These are phyloP conservation scores for Allophyes oxyacanthae DNA, from an alignment of 2,888 invertebrate genomes.

Conservation along the genomic window DNA sequence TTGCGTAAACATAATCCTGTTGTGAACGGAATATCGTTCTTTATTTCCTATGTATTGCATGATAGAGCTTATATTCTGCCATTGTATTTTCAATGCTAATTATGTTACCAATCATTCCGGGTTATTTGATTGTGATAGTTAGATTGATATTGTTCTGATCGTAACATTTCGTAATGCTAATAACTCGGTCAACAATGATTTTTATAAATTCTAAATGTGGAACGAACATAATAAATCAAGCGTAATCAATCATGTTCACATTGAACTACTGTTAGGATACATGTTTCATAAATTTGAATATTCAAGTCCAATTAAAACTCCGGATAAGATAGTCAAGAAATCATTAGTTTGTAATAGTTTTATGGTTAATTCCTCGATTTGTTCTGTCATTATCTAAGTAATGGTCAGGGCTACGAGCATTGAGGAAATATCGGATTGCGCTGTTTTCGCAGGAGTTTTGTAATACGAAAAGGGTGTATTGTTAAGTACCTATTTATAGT, in stretches of 20 bases:
- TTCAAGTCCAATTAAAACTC: slow-evolving; percentile 13
- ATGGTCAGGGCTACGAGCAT: slow-evolving; percentile 65
- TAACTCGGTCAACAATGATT: slow-evolving; percentile 13
- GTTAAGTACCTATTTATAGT: slow-evolving; percentile 38
- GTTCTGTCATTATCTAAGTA: slow-evolving; percentile 51
- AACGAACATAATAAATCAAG: slow-evolving; percentile 7
- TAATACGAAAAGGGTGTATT: slow-evolving; percentile 25
- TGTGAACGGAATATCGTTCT: slow-evolving; percentile 20
- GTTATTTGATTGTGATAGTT: slow-evolving; percentile 14
- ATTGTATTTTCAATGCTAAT: slow-evolving; percentile 39
- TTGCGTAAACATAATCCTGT: slow-evolving; percentile 45
- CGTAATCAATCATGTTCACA: slow-evolving; percentile 8
- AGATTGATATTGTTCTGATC: slow-evolving; percentile 8
- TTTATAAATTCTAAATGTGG: slow-evolving; percentile 3
- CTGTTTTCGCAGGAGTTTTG: slow-evolving; percentile 25
- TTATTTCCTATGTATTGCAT: slow-evolving; percentile 34
- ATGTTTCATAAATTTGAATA: slow-evolving; percentile 30
- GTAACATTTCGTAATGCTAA: slow-evolving; percentile 10
- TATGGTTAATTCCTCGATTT: slow-evolving; percentile 62
- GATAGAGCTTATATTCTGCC: slow-evolving; percentile 27
- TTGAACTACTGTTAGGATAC: slow-evolving; percentile 1
- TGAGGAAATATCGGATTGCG: slow-evolving; percentile 54
- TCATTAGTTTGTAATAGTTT: slow-evolving; percentile 39
- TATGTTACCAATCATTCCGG: slow-evolving; percentile 30
- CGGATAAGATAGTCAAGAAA: slow-evolving; percentile 27